Evolutionary conservation across 35 echinoderm and acorn worm species (phyloP).

Genomic region (Antedon bifida): DNA sequence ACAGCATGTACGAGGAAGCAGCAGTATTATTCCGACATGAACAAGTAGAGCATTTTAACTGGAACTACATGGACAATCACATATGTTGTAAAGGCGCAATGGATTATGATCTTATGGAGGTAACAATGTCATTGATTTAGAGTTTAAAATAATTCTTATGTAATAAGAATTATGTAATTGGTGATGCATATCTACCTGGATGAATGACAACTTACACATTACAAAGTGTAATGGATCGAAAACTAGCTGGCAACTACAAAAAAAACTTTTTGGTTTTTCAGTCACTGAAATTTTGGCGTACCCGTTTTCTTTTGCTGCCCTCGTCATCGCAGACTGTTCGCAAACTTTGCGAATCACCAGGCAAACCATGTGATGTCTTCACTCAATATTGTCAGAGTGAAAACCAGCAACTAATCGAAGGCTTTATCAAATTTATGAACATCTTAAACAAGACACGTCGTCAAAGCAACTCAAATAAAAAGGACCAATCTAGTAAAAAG

Average conservation of each 20-base stretch:
- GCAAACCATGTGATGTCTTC: slow-evolving; percentile 39
- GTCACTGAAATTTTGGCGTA: slow-evolving; percentile 95
- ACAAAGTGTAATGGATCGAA: too few species aligned
- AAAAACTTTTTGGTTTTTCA: not conserved
- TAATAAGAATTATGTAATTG: not conserved
- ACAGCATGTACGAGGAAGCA: slow-evolving; percentile 18
- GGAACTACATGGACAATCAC: slow-evolving; percentile 90
- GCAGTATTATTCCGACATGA: slow-evolving; percentile 48
- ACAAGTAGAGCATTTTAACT: slow-evolving; percentile 54
- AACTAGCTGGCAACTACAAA: too few species aligned
- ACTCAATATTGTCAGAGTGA: slow-evolving; percentile 6
- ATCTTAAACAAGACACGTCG: slow-evolving; percentile 37
- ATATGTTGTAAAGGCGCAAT: slow-evolving; percentile 27
- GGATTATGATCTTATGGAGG: slow-evolving; percentile 9
- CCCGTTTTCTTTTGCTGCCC: slow-evolving; percentile 70
- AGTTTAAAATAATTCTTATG: not conserved
- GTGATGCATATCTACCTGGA: too few species aligned
- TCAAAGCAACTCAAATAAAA: not conserved
- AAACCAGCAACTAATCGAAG: slow-evolving; percentile 40
- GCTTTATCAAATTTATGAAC: slow-evolving; percentile 71
- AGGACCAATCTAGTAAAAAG: not conserved
- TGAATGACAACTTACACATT: too few species aligned
- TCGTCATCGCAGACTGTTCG: slow-evolving; percentile 38
- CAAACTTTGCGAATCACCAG: slow-evolving; percentile 38
- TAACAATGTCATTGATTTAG: not conserved